A percentile compares a stretch with the other conserved stretches of the same genome.
Evolutionary conservation across 2,113 vertebrate genomes (phyloP).

Genomic region (Saccopteryx bilineata): DNA sequence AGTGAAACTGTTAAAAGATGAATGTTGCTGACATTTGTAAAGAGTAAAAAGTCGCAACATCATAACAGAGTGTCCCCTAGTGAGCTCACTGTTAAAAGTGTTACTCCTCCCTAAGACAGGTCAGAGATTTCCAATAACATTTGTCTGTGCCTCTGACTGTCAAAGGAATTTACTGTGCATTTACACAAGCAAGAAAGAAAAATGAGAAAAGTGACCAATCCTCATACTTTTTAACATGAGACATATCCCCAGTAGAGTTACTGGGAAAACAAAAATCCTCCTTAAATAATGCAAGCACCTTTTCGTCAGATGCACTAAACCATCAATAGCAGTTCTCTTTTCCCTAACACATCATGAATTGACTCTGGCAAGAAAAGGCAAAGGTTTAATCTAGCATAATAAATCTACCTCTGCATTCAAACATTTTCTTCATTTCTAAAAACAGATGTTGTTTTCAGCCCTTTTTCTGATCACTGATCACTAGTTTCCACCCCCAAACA

Average conservation of each 20-base stretch:
- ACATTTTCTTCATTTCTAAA: constrained; percentile 39
- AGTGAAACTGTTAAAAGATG: constrained; percentile 75
- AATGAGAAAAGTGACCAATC: constrained; percentile 73
- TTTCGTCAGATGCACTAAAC: constrained; percentile 63
- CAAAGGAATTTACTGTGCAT: constrained; percentile 79
- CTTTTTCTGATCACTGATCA: not conserved
- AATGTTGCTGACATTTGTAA: constrained; percentile 82
- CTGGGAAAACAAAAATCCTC: constrained; percentile 71
- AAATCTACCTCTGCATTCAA: constrained; percentile 45
- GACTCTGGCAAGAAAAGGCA: constrained; percentile 26
- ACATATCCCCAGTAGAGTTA: constrained; percentile 55
- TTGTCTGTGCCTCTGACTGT: constrained; percentile 72
- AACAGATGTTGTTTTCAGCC: not conserved
- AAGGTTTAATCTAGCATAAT: constrained; percentile 26
- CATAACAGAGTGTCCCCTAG: constrained; percentile 77
- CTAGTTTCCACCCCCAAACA: not conserved
- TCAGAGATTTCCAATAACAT: constrained; percentile 71
- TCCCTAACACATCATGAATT: constrained; percentile 7
- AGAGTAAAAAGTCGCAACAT: constrained; percentile 83
- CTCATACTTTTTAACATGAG: constrained; percentile 75
- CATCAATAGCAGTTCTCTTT: not conserved
- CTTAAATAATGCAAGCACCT: constrained; percentile 76
- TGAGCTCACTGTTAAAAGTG: constrained; percentile 62
- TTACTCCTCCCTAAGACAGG: constrained; percentile 63
- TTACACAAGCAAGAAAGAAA: constrained; percentile 80